These are phyloP conservation scores for Pharmacophagus antenor DNA, from an alignment of 2,888 invertebrate species.

Conservation along the genomic window DNA sequence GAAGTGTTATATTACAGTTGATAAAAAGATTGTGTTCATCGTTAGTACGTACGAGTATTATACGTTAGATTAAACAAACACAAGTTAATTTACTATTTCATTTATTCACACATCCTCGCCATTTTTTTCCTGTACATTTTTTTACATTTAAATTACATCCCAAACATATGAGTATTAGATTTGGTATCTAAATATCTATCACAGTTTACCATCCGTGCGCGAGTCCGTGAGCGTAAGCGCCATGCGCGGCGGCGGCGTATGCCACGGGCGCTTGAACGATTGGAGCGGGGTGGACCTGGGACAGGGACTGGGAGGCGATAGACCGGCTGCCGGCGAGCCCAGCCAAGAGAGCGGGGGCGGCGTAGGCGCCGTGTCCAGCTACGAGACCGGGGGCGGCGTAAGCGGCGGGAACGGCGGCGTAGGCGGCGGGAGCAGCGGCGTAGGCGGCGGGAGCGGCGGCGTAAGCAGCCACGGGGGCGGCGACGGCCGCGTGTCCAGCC, in stretches of 20 bases:
- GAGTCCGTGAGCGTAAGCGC: constrained; percentile 37
- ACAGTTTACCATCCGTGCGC: constrained; percentile 74
- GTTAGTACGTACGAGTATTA: not conserved
- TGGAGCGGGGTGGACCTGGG: constrained; percentile 67
- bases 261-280: constrained; percentile 51
- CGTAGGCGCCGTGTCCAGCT: too few species aligned
- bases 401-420: constrained; percentile 38
- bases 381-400: constrained; percentile 31
- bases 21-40: not conserved
- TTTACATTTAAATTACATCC: constrained; percentile 69
- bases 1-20: not conserved
- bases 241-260: constrained; percentile 42
- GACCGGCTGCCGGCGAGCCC: constrained; percentile 51
- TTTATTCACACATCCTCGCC: constrained; percentile 79
- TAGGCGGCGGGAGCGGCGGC: constrained; percentile 41
- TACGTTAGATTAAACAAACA: constrained; percentile 30
- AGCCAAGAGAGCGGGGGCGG: constrained; percentile 34
- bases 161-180: constrained; percentile 69
- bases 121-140: constrained; percentile 60
- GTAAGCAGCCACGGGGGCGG: constrained; percentile 40
- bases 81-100: constrained; percentile 46
- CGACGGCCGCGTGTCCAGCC: constrained; percentile 56
- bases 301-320: constrained; percentile 60
- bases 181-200: constrained; percentile 65
- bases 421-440: constrained; percentile 39